Base-by-base conservation (phyloP, 2,797 vertebrate species). In the Rhodeus uyekii region DNA sequence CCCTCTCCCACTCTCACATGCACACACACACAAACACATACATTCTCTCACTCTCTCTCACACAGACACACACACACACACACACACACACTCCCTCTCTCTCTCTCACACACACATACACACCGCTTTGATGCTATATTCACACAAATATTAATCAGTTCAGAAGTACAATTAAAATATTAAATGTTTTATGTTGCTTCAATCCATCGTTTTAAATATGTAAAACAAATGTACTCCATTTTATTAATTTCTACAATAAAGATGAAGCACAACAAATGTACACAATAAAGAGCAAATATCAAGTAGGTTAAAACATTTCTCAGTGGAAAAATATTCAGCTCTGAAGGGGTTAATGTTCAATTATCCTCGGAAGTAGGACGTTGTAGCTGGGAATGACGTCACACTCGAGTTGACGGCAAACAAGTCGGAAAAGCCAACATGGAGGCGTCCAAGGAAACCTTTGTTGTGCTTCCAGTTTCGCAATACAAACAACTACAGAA, bases 371-470 rank as follows among this genome's bases (percentile, higher is more conserved):
- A 60, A 60, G 55, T 60, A 8, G 55, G 13, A 60, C 16, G 55
- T 60, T 2, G 24, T 1, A 60, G 55, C 13, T 60, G 24, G 55
- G 55, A 60, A 60, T 60, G 14, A 29, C 1, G 24, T 60, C 24
- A 60, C 55, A 29, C 55, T 60, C 55, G 55, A 60, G 55, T 60
- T 60, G 55, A 60, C 2, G 13, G 34, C 14, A 7, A 24, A 27
- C 63, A 79, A 79, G 64, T 79, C 64, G 64, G 77, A 79, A 69
- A 68, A 53, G 27, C 50, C 64, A 80, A 72, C 34, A 80, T 80
- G 78, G 78, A 80, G 14, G 24, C 32, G 14, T 80, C 78, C 67
- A 71, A n/a, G 68, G 42, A 60, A 73, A 72, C 27, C 24, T 80
- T 80, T 72, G 78, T 72, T 79, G 77, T 69, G 29, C 77, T 79